Evolutionary conservation across 2,797 vertebrate genomes (phyloP), one percentile per base, ranked within the genome.

Genomic region (Presbytis comata): DNA sequence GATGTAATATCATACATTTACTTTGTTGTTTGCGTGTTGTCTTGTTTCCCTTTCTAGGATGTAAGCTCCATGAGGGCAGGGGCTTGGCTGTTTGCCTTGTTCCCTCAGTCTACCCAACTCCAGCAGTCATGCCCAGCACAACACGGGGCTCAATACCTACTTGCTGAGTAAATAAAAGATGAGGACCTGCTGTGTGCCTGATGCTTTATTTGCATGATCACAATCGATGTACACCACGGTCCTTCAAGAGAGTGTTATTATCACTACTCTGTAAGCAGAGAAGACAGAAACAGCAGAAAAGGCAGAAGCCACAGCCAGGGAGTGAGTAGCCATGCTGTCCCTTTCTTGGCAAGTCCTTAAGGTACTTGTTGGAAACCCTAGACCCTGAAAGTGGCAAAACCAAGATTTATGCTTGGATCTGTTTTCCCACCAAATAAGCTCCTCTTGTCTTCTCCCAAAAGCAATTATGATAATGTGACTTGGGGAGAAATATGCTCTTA

Each of bases 171-270:
- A 78, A 48, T 10, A 19, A 70, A 83, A 83, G 80, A 13, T 33
- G 74, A 74, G 14, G 9, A 78, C 48, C 44, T 78, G 55, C 28
- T 67, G 12, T 16, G 19, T 11, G 28, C 16, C 5, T 1, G 28
- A 17, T 6, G 39, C 11, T 64, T 50, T 39, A 4, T 76, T 14
- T 61, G 21, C 57, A 28, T 76, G 4, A 41, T 50, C 2, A 8
- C 30, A 14, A 17, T n/a, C 0, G 6, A 11, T 10, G 26, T 11
- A 17, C 8, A 4, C 48, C 30, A 3, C 0, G 1, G 12, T 36
- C 75, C 67, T 80, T 87, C n/a, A 21, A 50, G 50, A n/a, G 2
- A 21, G 8, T 59, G 19, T n/a, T n/a, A 14, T 26, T 24, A 6
- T 50, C 50, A 7, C 36, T 7, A 16, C 41, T 39, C 26, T 78